Evolutionary conservation across 2,113 vertebrate genomes (phyloP), one percentile per base, ranked within the genome.

Genomic region (Corythornis madagascariensis): DNA sequence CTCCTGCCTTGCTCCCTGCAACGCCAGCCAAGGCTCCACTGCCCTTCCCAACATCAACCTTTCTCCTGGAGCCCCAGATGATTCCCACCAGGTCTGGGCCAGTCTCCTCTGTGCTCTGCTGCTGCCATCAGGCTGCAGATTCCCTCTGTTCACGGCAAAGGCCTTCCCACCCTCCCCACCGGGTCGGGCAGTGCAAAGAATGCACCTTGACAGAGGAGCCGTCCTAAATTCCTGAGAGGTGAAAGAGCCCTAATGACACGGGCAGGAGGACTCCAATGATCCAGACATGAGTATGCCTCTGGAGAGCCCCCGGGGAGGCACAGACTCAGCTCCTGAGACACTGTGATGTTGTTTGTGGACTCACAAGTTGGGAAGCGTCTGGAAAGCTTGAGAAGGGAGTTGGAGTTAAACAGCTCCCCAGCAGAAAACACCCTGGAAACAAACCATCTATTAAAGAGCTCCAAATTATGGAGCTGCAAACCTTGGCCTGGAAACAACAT

Each of bases 221-320:
- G 94, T 65, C 94, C 95, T 86, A 81, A 77, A 96, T 96, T 95
- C 95, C 93, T 77, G 85, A 89, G 88, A 80, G 71, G 88, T 95
- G 92, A 95, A 91, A 65, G 81, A 89, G 42, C 33, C 22, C 64
- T 95, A 96, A 96, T 96, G 83, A 95, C 82, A 91, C 0, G 47
- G 38, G 9, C 80, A 70, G 80, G 13, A 92, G 82, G 38, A 59
- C 88, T 86, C 47, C 21, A 50, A 55, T 28, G 60, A 80, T 63
- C 71, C 75, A 29, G 82, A 64, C 77, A 69, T 22, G 90, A 70
- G 70, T 20, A 16, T 76, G 90, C 85, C 90, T 45, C 47, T 66
- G 67, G 90, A 86, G 47, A 88, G 79, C 22, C 91, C 72, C 12
- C 11, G 1, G 52, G 84, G 71, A 15, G 3, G 13, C 16, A 31